phyloP scores from a whole-genome alignment of 30 jellyfish, hydroid and myxozoan genomes.

The Pseudorhiza aurosa region DNA sequence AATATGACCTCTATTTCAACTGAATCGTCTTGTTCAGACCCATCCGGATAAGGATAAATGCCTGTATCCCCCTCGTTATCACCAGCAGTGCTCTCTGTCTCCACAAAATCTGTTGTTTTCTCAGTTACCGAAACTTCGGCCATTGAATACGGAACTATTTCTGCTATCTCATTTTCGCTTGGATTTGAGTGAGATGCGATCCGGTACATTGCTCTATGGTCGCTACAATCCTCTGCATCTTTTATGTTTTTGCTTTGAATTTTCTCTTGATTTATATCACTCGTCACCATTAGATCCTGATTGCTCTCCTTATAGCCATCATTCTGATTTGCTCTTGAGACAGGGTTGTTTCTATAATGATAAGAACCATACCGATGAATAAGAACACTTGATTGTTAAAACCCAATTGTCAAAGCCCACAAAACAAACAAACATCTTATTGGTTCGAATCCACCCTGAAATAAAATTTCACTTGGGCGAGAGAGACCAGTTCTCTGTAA shows the following conservation, averaged over 20 bases:
- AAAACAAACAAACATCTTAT: too few species aligned
- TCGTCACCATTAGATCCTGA: not conserved
- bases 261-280: not conserved
- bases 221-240: not conserved
- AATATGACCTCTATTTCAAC: slow-evolving; percentile 54
- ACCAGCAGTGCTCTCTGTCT: not conserved
- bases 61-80: slow-evolving; percentile 9
- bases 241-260: too few species aligned
- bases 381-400: too few species aligned
- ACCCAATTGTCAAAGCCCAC: too few species aligned
- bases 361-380: too few species aligned
- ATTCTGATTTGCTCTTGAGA: not conserved
- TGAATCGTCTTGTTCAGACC: slow-evolving; percentile 43
- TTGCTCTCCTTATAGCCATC: not conserved
- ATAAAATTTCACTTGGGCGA: too few species aligned
- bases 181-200: not conserved
- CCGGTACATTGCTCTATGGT: too few species aligned
- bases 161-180: slow-evolving; percentile 31
- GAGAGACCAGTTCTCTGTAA: too few species aligned
- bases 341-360: not conserved
- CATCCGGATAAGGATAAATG: slow-evolving; percentile 52
- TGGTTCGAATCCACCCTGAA: too few species aligned
- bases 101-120: not conserved
- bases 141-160: slow-evolving; percentile 35
- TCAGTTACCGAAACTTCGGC: slow-evolving; percentile 16